phyloP scores from a whole-genome alignment of 2,113 vertebrate genomes.

The Microtus oregoni region DNA sequence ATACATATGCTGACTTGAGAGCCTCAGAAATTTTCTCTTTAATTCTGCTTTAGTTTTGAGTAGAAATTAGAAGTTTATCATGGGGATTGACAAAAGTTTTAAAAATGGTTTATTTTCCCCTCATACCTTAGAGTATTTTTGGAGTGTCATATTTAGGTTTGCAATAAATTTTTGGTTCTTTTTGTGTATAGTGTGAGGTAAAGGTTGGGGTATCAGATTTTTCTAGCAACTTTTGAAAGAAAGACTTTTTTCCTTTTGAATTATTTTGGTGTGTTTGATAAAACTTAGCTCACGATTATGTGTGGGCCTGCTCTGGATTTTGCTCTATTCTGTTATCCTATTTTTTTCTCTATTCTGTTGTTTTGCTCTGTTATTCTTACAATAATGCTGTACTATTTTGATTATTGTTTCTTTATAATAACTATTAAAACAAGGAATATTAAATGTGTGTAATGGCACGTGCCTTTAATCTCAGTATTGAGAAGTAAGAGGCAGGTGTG shows the following conservation, averaged over 20 bases:
- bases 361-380: not conserved
- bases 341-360: not conserved
- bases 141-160: not conserved
- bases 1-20: not conserved
- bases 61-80: conserved; percentile 19
- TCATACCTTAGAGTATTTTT: not conserved
- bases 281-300: not conserved
- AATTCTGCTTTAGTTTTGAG: not conserved
- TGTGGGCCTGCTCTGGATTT: not conserved
- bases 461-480: not conserved
- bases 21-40: not conserved
- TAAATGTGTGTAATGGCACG: not conserved
- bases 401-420: not conserved
- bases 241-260: not conserved
- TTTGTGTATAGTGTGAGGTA: not conserved
- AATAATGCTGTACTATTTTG: not conserved
- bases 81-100: not conserved
- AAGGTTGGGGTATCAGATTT: not conserved
- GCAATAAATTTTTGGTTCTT: not conserved
- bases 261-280: not conserved
- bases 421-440: not conserved
- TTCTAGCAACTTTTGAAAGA: not conserved
- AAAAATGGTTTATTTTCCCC: not conserved
- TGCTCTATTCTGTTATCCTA: not conserved
- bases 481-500: not conserved